Evolutionary conservation across 2,888 invertebrate species (phyloP), one percentile per base, ranked within the genome.

Genomic region (Phoronis australis): DNA sequence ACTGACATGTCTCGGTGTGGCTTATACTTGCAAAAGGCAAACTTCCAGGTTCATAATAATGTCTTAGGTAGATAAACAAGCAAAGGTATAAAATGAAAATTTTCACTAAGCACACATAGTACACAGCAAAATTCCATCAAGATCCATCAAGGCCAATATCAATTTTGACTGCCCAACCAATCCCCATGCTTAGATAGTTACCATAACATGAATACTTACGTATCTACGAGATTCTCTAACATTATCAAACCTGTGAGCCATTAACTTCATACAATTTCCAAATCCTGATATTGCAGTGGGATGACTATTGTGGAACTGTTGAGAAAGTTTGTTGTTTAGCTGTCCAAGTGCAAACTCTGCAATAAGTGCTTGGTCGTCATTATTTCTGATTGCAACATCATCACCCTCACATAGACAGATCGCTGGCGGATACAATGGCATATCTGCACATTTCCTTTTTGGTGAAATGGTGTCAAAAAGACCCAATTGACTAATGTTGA

Each of bases 341-440:
- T 52, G 45, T 4, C 64, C 66, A 1, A 64, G 25, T n/a, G 64
- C 63, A 56, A 58, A 59, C 23, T 64, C 55, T 18, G 65, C 66
- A 23, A 64, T 50, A 15, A 66, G 45, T 5, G 48, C 55, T 42
- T 60, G 42, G 38, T 56, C 47, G 0, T 54, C 42, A 39, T 55
- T 42, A 37, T 58, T 60, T 3, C 23, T 42, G 1, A 55, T 46
- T 5, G 47, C 15, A 18, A 45, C 49, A 15, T 62, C 65, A 50
- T 59, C 61, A 12, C 60, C 60, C 43, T 57, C 52, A 52, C 69
- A 69, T n/a, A 69, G 64, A 52, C 69, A 69, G 2, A 64, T 49
- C 42, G 61, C 64, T 3, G 67, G 66, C 53, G 55, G 61, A 23
- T 62, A 56, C 12, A 58, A 47, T 3, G 67, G 64, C 26, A 67